phyloP scores from a whole-genome alignment of 2,113 vertebrate species.

The Sylvilagus bachmani region DNA sequence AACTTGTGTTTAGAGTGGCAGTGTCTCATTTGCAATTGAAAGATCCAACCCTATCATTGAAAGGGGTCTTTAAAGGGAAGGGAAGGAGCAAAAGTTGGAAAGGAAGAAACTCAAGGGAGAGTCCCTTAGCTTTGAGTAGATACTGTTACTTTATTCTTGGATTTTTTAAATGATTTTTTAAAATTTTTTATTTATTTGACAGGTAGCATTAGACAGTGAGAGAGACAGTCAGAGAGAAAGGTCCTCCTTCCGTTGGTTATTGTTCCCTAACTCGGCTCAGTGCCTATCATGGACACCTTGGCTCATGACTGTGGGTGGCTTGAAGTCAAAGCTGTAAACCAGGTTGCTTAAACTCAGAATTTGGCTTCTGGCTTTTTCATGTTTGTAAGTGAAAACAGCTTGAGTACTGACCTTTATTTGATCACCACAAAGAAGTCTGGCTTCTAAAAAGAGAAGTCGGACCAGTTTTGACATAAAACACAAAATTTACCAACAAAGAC shows the following conservation, averaged over 20 bases:
- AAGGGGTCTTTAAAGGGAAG: neutral
- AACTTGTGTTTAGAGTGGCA: constrained; percentile 14
- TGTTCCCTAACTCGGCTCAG: neutral
- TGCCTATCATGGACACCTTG: neutral
- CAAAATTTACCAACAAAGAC: neutral
- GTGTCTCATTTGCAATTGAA: constrained; percentile 51
- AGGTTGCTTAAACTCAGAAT: constrained; percentile 50
- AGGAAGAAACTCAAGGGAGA: constrained; percentile 45
- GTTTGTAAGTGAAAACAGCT: constrained; percentile 81
- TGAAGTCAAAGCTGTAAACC: constrained; percentile 48
- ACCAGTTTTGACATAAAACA: constrained; percentile 41
- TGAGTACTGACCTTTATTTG: constrained; percentile 70
- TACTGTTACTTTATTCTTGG: neutral
- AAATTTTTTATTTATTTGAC: no score
- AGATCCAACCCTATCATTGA: constrained; percentile 17
- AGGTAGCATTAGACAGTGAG: no score
- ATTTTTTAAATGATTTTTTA: neutral
- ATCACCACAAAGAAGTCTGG: neutral
- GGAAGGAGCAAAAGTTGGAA: constrained; percentile 8
- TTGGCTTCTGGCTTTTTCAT: constrained; percentile 73
- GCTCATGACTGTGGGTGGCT: neutral
- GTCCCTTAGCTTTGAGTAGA: neutral
- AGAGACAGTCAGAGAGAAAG: no score
- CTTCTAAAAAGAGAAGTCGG: constrained; percentile 68
- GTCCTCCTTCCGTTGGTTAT: neutral